Conservation (phyloP, 2,888 invertebrate species). For the Geotrupes spiniger region DNA sequence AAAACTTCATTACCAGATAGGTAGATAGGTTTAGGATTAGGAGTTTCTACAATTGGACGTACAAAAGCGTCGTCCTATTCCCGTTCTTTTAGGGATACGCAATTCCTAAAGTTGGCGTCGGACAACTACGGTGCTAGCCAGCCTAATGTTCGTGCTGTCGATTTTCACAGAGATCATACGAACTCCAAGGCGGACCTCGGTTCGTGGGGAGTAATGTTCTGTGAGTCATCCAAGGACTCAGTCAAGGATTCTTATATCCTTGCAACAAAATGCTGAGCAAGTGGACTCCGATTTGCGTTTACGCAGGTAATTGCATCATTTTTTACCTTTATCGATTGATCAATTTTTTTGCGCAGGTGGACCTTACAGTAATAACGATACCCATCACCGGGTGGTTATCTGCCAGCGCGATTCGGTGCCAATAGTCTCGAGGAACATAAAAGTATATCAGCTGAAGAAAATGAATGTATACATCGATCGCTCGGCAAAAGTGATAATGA, state of each 20-base stretch:
- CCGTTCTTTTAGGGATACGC: constrained; percentile 82
- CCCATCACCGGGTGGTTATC: constrained; percentile 71
- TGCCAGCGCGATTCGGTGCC: constrained; percentile 64
- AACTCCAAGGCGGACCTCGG: constrained; percentile 62
- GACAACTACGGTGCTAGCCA: constrained; percentile 63
- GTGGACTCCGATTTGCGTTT: constrained; percentile 70
- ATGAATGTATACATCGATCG: constrained; percentile 60
- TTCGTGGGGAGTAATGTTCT: constrained; percentile 61
- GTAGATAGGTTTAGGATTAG: too few relatives aligned
- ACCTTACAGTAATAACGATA: constrained; percentile 65
- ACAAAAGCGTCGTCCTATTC: constrained; percentile 60
- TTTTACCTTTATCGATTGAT: not conserved
- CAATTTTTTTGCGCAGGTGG: not conserved
- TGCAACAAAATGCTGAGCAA: constrained; percentile 70
- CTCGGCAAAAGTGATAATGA: too few relatives aligned
- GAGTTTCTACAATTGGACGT: constrained; percentile 55
- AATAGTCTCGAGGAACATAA: constrained; percentile 62
- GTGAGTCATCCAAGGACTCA: constrained; percentile 72
- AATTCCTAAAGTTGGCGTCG: constrained; percentile 68
- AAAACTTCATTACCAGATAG: not conserved
- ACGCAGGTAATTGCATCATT: constrained; percentile 49
- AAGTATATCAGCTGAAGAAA: constrained; percentile 62
- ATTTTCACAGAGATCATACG: constrained; percentile 67
- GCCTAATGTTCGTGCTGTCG: constrained; percentile 59
- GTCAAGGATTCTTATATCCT: constrained; percentile 71